A percentile compares a stretch with the other conserved stretches of the same genome.
Conservation (phyloP, 2,113 vertebrate species). For the Tetrao urogallus region DNA sequence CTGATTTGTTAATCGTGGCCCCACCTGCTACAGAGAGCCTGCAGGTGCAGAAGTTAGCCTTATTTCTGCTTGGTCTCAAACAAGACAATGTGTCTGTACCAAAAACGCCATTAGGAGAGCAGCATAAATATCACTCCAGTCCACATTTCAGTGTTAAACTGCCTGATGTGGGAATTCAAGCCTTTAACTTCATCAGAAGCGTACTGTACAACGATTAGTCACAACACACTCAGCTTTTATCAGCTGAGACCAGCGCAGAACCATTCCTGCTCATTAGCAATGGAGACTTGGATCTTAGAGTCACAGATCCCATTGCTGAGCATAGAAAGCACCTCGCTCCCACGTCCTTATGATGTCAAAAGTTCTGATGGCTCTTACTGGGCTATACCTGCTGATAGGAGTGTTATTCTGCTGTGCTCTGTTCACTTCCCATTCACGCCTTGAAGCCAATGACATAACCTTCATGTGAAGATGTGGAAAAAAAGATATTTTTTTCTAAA, state of each 20-base stretch:
- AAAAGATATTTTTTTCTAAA: background rate
- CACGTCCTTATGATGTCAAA: background rate
- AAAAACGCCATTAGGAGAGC: background rate
- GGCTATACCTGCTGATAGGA: background rate
- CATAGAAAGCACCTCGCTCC: background rate
- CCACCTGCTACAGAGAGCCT: background rate
- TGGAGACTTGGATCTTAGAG: background rate
- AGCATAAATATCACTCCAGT: background rate
- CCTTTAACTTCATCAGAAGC: background rate
- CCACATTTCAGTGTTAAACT: background rate
- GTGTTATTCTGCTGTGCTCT: background rate
- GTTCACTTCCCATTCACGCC: background rate
- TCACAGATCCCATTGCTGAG: background rate
- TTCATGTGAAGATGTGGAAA: background rate
- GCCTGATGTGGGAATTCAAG: background rate
- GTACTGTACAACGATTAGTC: background rate
- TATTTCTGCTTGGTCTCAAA: background rate
- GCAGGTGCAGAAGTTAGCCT: background rate
- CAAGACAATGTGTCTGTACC: background rate
- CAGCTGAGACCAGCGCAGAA: rapidly evolving
- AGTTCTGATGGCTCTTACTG: background rate
- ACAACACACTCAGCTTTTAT: background rate
- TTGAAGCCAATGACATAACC: background rate
- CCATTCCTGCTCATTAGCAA: background rate
- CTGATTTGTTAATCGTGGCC: background rate